Base-by-base conservation (phyloP, 2,888 invertebrate species). In the Terebella lapidaria region DNA sequence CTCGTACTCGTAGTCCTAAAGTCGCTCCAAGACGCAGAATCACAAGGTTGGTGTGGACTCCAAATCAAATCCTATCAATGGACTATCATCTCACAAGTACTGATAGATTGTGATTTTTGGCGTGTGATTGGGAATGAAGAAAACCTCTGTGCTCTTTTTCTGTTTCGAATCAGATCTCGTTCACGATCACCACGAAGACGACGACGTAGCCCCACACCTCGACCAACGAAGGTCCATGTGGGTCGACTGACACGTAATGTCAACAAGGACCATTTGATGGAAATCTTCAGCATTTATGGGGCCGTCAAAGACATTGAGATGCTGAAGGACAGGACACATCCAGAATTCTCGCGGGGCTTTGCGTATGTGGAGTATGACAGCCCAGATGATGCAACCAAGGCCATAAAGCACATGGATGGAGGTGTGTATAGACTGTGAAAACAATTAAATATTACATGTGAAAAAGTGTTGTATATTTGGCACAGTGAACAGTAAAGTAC, bases 331-430 rank as follows among this genome's bases (percentile, higher is more conserved):
- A 87, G 94, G 66, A 84, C 89, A 58, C 95, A 97, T 81, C 87
- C 89, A 0, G 89, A 90, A 75, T 86, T 92, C 70, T 91, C 92
- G n/a, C 86, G 92, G 28, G 94, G 95, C 1, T 92, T 91, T 81
- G 94, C 94, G 15, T 97, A 96, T 80, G 91, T 99, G 1, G 97
- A 99, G 75, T 99, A 90, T 81, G 89, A 87, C 67, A 92, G 88
- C 58, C 85, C 94, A 0, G 96, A 96, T 70, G 95, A 96, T 81
- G 96, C 97, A 24, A 95, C 96, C 79, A 94, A 94, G 80, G 97
- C 97, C 0, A 92, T 97, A 88, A 96, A 96, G 81, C 94, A 96
- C 77, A 97, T 99, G 97, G 96, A 99, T 83, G 97, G 96, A 77
- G 99, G 90, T 87, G 82, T 55, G 65, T 54, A n/a, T n/a, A n/a